Conservation (phyloP, 1,140 invertebrate genomes). For the Lethrus apterus region DNA sequence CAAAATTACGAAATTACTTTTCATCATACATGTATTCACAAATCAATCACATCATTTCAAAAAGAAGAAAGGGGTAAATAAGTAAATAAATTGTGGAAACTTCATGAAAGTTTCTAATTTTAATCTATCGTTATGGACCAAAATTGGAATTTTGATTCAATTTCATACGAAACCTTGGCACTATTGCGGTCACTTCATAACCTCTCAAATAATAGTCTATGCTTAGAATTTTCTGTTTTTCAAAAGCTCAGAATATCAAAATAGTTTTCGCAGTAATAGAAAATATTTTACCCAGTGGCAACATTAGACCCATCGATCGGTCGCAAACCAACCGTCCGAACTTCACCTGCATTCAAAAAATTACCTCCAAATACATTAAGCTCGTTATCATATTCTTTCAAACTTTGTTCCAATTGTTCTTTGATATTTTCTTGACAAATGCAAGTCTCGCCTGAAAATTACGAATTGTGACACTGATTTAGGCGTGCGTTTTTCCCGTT, state of each 20-base stretch:
- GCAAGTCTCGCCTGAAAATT: too few species aligned
- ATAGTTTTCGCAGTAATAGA: too few species aligned
- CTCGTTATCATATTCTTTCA: too few species aligned
- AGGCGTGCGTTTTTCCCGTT: too few species aligned
- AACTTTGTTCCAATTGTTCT: too few species aligned
- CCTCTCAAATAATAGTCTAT: conserved; percentile 75
- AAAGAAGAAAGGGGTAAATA: too few species aligned
- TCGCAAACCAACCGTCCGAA: conserved; percentile 37
- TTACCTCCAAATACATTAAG: conserved; percentile 1
- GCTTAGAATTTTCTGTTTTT: conserved; percentile 47
- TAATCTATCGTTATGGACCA: conserved; percentile 68
- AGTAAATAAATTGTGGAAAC: conserved; percentile 17
- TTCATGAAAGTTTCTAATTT: conserved; percentile 67
- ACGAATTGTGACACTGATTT: too few species aligned
- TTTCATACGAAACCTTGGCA: conserved; percentile 59
- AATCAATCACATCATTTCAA: too few species aligned
- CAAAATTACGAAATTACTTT: too few species aligned
- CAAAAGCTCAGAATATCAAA: not conserved
- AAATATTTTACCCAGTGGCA: conserved; percentile 68
- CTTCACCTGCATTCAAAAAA: conserved; percentile 1
- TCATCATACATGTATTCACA: too few species aligned
- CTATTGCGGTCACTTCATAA: conserved; percentile 79
- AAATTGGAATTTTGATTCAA: conserved; percentile 49
- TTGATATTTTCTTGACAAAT: too few species aligned
- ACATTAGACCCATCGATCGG: conserved; percentile 90